These are phyloP conservation scores for Plectus sambesii DNA, from an alignment of 1,140 invertebrate genomes.

Conservation along the genomic window DNA sequence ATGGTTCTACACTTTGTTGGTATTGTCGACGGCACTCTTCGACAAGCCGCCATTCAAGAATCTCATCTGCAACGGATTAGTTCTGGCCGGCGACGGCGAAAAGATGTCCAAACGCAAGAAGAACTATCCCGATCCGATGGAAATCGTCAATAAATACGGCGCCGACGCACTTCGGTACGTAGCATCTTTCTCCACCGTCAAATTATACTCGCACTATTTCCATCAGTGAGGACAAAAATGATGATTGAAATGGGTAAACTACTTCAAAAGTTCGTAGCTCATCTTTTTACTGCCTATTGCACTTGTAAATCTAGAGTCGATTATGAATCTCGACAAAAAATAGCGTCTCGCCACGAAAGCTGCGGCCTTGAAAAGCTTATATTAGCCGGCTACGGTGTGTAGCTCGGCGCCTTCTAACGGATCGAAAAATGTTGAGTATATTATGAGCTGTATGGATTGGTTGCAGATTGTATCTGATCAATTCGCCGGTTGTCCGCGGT, in stretches of 20 bases:
- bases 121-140: slow-evolving; percentile 92
- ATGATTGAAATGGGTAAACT: too few relatives aligned
- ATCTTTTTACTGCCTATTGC: too few relatives aligned
- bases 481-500: slow-evolving; percentile 91
- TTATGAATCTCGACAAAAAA: too few relatives aligned
- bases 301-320: too few relatives aligned
- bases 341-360: too few relatives aligned
- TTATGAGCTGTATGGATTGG: slow-evolving; percentile 10
- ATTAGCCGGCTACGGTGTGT: neutral
- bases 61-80: slow-evolving; percentile 84
- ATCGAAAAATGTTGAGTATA: neutral
- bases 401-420: too few relatives aligned
- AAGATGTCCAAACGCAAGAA: slow-evolving; percentile 99
- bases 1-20: slow-evolving; percentile 87
- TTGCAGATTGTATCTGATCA: slow-evolving; percentile 85
- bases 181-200: slow-evolving; percentile 15
- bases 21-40: slow-evolving; percentile 89
- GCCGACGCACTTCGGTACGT: slow-evolving; percentile 71
- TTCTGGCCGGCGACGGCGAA: slow-evolving; percentile 83
- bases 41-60: slow-evolving; percentile 95
- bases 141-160: slow-evolving; percentile 81
- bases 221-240: too few relatives aligned
- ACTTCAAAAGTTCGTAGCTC: too few relatives aligned
- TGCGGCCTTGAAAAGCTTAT: too few relatives aligned
- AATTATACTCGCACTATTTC: too few relatives aligned